Conservation (phyloP, 92 coral and sea anemone genomes). For the Nematostella vectensis region DNA sequence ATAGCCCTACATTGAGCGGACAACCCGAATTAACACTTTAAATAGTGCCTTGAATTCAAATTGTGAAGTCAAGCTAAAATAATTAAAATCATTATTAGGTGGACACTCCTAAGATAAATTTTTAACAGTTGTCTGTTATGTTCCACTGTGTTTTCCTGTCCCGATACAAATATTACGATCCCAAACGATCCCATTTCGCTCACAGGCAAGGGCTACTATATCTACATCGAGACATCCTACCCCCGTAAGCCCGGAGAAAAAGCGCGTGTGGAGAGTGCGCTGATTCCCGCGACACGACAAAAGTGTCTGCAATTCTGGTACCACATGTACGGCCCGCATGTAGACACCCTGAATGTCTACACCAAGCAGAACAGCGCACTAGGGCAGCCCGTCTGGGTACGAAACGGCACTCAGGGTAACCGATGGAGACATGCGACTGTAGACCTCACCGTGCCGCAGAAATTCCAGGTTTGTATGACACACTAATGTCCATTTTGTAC, state of each 20-base stretch:
- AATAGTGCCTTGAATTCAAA: neutral
- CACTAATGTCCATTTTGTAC: neutral
- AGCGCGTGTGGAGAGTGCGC: conserved; percentile 68
- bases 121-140: too few relatives aligned
- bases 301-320: conserved; percentile 97
- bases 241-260: conserved; percentile 72
- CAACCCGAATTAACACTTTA: neutral
- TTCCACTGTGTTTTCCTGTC: too few relatives aligned
- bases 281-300: conserved; percentile 65
- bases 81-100: neutral
- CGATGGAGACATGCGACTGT: conserved; percentile 81
- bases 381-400: conserved; percentile 66
- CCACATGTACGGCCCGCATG: conserved; percentile 94
- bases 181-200: neutral
- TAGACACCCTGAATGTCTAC: conserved; percentile 76
- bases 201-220: conserved; percentile 55
- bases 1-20: too few relatives aligned
- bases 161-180: too few relatives aligned
- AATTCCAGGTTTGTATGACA: conserved; percentile 55
- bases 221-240: conserved; percentile 75
- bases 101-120: too few relatives aligned
- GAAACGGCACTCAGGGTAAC: conserved; percentile 68
- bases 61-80: neutral
- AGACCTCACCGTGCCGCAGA: conserved; percentile 56
- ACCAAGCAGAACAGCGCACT: conserved; percentile 54